Conservation (phyloP, 1,140 invertebrate species). For the Zophobas atratus region DNA sequence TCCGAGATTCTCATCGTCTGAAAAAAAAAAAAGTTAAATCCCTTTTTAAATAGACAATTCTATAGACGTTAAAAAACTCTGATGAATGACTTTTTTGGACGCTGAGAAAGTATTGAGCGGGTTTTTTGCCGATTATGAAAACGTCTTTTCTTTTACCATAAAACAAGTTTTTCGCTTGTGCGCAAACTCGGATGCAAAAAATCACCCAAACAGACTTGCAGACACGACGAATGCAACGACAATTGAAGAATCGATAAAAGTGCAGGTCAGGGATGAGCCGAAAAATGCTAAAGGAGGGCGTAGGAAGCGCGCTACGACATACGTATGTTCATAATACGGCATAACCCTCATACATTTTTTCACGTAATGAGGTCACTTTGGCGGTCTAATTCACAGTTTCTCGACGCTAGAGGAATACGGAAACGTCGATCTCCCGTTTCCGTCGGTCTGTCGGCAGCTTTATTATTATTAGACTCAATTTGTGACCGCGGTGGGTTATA, state of each 20-base stretch:
- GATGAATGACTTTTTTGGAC: conserved; percentile 9
- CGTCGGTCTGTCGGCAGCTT: no score
- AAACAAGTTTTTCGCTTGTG: conserved; percentile 34
- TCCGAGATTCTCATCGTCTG: background rate
- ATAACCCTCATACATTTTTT: background rate
- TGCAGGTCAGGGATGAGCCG: conserved; percentile 55
- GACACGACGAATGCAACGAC: conserved; percentile 55
- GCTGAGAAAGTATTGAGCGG: conserved; percentile 17
- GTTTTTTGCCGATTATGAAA: conserved; percentile 20
- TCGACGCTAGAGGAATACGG: no score
- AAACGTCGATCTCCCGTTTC: no score
- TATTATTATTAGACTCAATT: no score
- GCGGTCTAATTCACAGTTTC: no score
- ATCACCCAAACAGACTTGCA: conserved; percentile 54
- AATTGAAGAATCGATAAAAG: conserved; percentile 57
- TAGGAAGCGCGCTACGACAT: background rate
- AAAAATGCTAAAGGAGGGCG: background rate
- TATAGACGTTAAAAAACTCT: background rate
- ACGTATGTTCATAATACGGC: background rate
- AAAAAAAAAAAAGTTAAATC: conserved; percentile 27
- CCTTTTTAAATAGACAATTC: background rate
- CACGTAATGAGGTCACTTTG: no score
- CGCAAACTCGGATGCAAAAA: conserved; percentile 49
- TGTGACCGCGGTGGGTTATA: no score
- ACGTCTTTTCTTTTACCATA: conserved; percentile 26